Evolutionary conservation across 2,797 vertebrate species (phyloP).

Genomic region (Siniperca scherzeri): DNA sequence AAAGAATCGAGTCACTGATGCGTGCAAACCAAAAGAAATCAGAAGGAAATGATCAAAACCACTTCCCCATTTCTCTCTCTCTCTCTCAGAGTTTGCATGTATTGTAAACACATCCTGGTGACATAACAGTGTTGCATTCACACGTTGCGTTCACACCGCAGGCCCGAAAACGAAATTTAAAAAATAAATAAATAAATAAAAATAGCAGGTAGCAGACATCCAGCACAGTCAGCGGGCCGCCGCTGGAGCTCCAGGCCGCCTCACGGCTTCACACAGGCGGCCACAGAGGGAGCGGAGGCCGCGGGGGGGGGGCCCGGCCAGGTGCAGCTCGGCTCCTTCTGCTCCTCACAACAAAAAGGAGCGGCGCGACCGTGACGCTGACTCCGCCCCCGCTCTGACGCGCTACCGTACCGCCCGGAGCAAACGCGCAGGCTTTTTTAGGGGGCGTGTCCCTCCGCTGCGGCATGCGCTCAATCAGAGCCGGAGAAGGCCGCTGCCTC

Average conservation of each 20-base stretch:
- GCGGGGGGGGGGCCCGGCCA: not conserved
- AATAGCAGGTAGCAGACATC: not conserved
- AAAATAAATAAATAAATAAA: not conserved
- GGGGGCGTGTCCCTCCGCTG: constrained; percentile 62
- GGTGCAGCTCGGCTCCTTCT: not conserved
- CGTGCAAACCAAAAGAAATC: constrained; percentile 3
- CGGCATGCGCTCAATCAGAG: constrained; percentile 53
- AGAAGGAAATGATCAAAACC: constrained; percentile 27
- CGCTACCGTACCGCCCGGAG: constrained; percentile 52
- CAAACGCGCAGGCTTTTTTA: constrained; percentile 41
- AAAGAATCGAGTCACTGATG: not conserved
- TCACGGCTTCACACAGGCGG: not conserved
- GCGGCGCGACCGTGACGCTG: constrained; percentile 19
- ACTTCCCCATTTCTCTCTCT: not conserved
- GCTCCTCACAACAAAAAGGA: constrained; percentile 44
- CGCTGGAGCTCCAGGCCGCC: not conserved
- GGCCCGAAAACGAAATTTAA: not conserved
- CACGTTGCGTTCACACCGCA: constrained; percentile 7
- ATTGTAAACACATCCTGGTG: constrained; percentile 3
- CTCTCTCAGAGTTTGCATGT: not conserved
- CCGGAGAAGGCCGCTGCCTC: not conserved
- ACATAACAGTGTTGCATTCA: constrained; percentile 38
- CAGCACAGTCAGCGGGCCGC: constrained; percentile 8
- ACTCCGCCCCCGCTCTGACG: constrained; percentile 45
- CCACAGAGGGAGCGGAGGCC: not conserved